A percentile compares a stretch with the other conserved stretches of the same genome.
Conservation (phyloP, 2,797 vertebrate species). For the Enteromius trimaculatus region DNA sequence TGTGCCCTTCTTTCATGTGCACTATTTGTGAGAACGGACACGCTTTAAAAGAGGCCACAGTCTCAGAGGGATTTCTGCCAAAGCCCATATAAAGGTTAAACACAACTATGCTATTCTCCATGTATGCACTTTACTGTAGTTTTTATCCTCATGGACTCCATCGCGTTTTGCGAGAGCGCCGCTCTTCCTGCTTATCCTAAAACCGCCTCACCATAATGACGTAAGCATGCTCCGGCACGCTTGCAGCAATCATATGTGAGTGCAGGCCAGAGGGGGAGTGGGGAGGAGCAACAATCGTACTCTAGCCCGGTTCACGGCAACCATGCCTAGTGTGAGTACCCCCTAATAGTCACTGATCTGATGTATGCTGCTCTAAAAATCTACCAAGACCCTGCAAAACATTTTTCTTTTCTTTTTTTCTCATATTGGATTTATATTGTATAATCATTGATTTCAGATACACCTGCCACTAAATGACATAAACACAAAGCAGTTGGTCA, state of each 20-base stretch:
- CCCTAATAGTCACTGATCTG: not conserved
- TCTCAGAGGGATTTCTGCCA: not conserved
- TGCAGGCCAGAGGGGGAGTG: too few species aligned
- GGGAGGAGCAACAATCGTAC: too few species aligned
- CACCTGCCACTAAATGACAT: not conserved
- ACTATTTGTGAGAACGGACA: conserved; percentile 3
- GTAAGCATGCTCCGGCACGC: too few species aligned
- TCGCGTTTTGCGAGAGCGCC: too few species aligned
- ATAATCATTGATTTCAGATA: not conserved
- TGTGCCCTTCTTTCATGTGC: not conserved
- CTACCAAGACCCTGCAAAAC: not conserved
- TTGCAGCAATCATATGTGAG: too few species aligned
- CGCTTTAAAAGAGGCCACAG: not conserved
- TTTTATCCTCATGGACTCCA: not conserved
- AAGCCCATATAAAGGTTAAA: conserved; percentile 13
- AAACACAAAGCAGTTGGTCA: not conserved
- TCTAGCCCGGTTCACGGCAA: too few species aligned
- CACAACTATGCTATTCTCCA: not conserved
- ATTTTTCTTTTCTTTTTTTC: not conserved
- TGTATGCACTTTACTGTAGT: not conserved
- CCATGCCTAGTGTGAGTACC: too few species aligned
- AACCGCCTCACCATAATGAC: too few species aligned
- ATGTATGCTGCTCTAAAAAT: not conserved
- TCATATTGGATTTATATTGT: not conserved
- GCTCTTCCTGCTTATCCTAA: too few species aligned